Evolutionary conservation across 2,113 vertebrate genomes (phyloP).

Genomic region (Eurystomus gularis): DNA sequence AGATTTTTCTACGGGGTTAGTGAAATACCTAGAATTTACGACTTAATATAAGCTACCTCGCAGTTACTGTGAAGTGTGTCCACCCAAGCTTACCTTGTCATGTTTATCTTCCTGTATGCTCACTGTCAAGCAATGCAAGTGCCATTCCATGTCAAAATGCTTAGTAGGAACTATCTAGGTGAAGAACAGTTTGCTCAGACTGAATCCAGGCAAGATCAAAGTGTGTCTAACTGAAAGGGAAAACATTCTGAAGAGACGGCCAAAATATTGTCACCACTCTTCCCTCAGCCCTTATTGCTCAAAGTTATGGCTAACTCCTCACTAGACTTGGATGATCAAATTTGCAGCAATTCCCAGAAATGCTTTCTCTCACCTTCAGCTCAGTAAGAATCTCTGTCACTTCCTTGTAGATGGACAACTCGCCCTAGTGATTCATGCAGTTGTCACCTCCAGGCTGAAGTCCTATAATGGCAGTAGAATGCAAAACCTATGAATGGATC

Average conservation of each 20-base stretch:
- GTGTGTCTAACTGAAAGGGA: background rate
- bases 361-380: background rate
- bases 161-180: background rate
- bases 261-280: background rate
- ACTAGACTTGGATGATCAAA: background rate
- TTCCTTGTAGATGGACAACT: background rate
- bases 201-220: background rate
- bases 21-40: background rate
- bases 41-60: background rate
- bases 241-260: background rate
- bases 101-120: background rate
- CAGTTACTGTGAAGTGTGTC: background rate
- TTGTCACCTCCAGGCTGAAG: background rate
- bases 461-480: background rate
- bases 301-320: background rate
- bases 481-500: background rate
- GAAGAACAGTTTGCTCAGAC: background rate
- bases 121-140: background rate
- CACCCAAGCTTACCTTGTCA: background rate
- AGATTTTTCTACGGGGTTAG: background rate
- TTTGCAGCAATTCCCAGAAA: background rate
- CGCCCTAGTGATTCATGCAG: background rate
- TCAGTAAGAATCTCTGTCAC: background rate
- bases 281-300: background rate
- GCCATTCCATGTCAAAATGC: background rate